Evolutionary conservation across 64 coral and sea anemone species (phyloP), one percentile per base, ranked within the genome.

Genomic region (Actinia tenebrosa): DNA sequence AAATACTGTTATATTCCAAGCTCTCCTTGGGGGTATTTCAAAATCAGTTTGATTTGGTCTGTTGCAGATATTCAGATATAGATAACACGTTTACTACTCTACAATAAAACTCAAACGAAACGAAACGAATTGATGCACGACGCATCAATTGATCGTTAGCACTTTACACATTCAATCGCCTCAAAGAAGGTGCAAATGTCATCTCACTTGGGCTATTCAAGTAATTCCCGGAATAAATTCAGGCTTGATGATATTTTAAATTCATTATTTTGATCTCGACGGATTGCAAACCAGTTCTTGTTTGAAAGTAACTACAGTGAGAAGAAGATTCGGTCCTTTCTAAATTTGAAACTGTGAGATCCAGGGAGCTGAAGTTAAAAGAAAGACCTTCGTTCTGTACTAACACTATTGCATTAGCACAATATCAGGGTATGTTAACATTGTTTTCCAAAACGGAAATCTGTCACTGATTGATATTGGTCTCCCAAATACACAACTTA

Each of bases 81-180:
- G 19, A 53, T 45, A 13, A 5, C 50, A 22, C 20, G 13, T 50
- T 19, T 16, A 50, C 50, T 53, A 4, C 16, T 53, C 1, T 18
- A 44, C 77, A 17, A 13, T 45, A 11, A 45, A 47, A 43, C 16
- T 45, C 77, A 81, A 81, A 10, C 42, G 50, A 45, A 52, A 50
- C 3, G 23, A 45, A 37, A 37, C 30, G 30, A 37, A 37, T 37
- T 45, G 3, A 20, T 53, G 79, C 16, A 53, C 44, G 22, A 45
- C 43, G 79, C 79, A 53, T 81, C 79, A 81, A 81, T 50, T 52
- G 79, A 1, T 81, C 45, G 42, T 81, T 81, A 81, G 22, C 79
- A 81, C 79, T 81, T 81, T 53, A 81, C 17, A 53, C 1, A 22
- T 50, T 50, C 3, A 45, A 81, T 18, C 17, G 46, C 22, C 45